These are phyloP conservation scores for Oceanites oceanicus DNA, from an alignment of 2,113 vertebrate species.

Conservation along the genomic window DNA sequence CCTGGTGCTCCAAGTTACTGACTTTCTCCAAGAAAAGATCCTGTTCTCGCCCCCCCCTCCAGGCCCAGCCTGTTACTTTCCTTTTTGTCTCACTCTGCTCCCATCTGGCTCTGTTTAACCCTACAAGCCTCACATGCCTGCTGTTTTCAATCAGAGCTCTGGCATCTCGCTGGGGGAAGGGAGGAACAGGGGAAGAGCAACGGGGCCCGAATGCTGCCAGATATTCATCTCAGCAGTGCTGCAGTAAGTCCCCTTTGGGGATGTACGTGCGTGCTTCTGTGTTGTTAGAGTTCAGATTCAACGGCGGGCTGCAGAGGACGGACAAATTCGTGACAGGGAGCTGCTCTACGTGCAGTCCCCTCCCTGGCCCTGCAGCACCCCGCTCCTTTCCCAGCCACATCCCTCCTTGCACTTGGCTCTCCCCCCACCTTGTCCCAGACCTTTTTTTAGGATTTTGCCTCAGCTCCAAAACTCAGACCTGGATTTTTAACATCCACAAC, in stretches of 20 bases:
- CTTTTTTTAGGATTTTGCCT: background rate
- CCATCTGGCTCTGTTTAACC: constrained; percentile 37
- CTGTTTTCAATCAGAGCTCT: constrained; percentile 50
- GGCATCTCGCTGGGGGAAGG: constrained; percentile 10
- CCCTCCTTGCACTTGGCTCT: background rate
- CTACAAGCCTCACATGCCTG: background rate
- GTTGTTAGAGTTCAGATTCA: background rate
- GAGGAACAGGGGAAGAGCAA: background rate
- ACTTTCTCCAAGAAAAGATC: background rate
- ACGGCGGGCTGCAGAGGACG: accelerated
- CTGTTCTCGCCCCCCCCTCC: background rate
- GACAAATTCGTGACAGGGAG: background rate
- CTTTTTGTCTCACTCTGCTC: background rate
- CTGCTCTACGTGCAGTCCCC: background rate
- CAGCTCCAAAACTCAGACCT: background rate
- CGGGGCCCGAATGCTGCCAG: background rate
- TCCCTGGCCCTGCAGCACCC: background rate
- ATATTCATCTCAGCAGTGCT: background rate
- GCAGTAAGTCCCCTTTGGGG: background rate
- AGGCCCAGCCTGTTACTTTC: background rate
- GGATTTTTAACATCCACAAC: background rate
- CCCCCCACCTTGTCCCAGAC: background rate
- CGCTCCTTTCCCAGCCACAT: background rate
- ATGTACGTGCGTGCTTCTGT: background rate
- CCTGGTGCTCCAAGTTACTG: background rate